Evolutionary conservation across 1,140 invertebrate species (phyloP).

Genomic region (Drosophila bocki): DNA sequence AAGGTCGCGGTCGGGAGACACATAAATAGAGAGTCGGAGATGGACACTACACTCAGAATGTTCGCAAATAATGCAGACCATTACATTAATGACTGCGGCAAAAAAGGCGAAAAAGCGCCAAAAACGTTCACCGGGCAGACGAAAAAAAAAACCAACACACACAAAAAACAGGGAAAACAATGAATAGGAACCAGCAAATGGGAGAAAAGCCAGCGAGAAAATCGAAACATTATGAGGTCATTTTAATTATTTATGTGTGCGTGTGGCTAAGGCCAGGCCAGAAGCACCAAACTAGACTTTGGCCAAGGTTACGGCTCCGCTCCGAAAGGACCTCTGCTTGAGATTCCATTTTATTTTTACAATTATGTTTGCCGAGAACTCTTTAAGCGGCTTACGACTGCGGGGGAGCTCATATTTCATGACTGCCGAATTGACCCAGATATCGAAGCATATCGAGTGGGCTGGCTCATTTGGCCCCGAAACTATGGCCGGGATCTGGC

Average conservation of each 20-base stretch:
- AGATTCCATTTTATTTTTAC: constrained; percentile 54
- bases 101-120: constrained; percentile 58
- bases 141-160: constrained; percentile 1
- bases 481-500: constrained; percentile 20
- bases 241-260: constrained; percentile 75
- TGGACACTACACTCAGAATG: constrained; percentile 56
- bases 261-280: constrained; percentile 55
- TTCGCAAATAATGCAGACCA: constrained; percentile 75
- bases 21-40: constrained; percentile 10
- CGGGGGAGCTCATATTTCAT: constrained; percentile 28
- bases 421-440: constrained; percentile 33
- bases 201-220: constrained; percentile 42
- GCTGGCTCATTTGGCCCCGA: constrained; percentile 16
- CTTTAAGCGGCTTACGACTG: constrained; percentile 47
- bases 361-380: constrained; percentile 55
- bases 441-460: constrained; percentile 40
- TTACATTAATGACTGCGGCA: constrained; percentile 78
- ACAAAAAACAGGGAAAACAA: constrained; percentile 28
- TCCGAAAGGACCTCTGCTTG: constrained; percentile 2
- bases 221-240: constrained; percentile 78
- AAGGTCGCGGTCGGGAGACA: constrained; percentile 5
- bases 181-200: constrained; percentile 1
- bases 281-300: constrained; percentile 38
- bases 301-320: constrained; percentile 53
- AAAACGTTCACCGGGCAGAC: constrained; percentile 39